Conservation (phyloP, 2,888 invertebrate species). For the Xanthia togata region DNA sequence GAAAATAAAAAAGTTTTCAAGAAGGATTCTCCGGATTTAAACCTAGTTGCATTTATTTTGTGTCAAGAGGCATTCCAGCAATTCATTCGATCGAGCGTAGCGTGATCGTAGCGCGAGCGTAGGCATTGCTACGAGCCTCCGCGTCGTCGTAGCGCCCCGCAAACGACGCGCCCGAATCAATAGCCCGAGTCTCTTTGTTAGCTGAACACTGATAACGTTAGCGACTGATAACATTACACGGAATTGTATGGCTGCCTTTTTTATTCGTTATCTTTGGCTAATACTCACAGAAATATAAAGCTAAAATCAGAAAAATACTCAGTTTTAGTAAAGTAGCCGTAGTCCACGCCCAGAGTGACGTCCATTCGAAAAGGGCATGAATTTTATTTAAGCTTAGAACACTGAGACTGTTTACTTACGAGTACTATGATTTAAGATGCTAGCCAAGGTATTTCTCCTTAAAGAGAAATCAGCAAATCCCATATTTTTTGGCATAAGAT, state of each 20-base stretch:
- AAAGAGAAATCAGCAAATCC: not conserved
- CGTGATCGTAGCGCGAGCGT: slow-evolving; percentile 8
- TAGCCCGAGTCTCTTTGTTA: slow-evolving; percentile 44
- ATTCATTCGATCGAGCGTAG: slow-evolving; percentile 25
- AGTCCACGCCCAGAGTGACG: not conserved
- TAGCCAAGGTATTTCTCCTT: not conserved
- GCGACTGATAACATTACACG: slow-evolving; percentile 36
- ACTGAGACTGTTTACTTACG: too few relatives aligned
- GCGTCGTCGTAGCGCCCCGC: slow-evolving; percentile 50
- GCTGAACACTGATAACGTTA: slow-evolving; percentile 31
- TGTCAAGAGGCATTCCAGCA: not conserved
- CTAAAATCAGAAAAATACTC: not conserved
- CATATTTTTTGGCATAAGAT: not conserved
- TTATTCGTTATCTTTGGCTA: not conserved
- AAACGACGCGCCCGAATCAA: slow-evolving; percentile 58
- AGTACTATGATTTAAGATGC: not conserved
- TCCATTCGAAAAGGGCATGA: not conserved
- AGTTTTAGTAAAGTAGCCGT: not conserved
- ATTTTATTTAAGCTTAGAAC: not conserved
- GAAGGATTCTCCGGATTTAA: not conserved
- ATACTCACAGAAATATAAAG: not conserved
- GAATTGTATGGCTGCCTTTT: slow-evolving; percentile 8
- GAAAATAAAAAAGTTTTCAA: not conserved
- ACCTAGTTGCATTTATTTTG: not conserved
- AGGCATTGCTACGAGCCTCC: slow-evolving; percentile 42